A percentile compares a stretch with the other conserved stretches of the same genome.
These are phyloP conservation scores for Plutella xylostella DNA, from an alignment of 2,888 invertebrate species.

Conservation along the genomic window DNA sequence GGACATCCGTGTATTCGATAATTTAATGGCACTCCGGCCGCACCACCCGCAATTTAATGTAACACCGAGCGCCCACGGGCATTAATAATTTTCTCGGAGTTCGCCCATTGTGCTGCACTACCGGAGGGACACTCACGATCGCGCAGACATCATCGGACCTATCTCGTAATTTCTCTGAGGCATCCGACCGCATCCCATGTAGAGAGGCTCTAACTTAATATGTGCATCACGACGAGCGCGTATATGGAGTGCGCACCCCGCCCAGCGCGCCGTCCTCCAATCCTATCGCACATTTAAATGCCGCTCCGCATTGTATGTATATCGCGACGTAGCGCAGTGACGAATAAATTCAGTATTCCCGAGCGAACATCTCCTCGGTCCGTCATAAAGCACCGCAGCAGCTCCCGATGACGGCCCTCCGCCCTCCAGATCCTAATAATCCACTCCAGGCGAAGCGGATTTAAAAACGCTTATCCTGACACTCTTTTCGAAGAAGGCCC, in stretches of 20 bases:
- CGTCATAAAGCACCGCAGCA: conserved; percentile 1
- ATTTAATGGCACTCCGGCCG: conserved; percentile 34
- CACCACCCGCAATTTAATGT: conserved; percentile 49
- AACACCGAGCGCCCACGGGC: conserved; percentile 37
- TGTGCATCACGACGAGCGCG: conserved; percentile 64
- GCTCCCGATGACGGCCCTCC: not conserved
- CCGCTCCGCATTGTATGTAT: conserved; percentile 62
- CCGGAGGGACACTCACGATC: conserved; percentile 52
- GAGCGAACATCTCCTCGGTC: not conserved
- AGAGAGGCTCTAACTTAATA: conserved; percentile 63
- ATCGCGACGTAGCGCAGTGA: conserved; percentile 31
- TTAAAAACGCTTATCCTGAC: conserved; percentile 48
- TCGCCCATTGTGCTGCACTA: conserved; percentile 39
- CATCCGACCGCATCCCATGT: conserved; percentile 48
- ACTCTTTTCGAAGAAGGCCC: conserved; percentile 41
- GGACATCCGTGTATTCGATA: conserved; percentile 35
- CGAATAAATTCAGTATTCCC: conserved; percentile 56
- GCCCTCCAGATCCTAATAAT: conserved; percentile 15
- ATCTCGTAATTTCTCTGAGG: conserved; percentile 46
- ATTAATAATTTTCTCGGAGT: conserved; percentile 37
- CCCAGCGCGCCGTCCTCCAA: conserved; percentile 53
- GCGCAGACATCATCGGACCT: conserved; percentile 45
- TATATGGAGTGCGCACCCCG: conserved; percentile 54
- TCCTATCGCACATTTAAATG: conserved; percentile 62
- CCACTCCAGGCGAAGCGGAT: conserved; percentile 27